Base-by-base conservation (phyloP, 2,888 invertebrate species). In the Trissolcus brochymenae region DNA sequence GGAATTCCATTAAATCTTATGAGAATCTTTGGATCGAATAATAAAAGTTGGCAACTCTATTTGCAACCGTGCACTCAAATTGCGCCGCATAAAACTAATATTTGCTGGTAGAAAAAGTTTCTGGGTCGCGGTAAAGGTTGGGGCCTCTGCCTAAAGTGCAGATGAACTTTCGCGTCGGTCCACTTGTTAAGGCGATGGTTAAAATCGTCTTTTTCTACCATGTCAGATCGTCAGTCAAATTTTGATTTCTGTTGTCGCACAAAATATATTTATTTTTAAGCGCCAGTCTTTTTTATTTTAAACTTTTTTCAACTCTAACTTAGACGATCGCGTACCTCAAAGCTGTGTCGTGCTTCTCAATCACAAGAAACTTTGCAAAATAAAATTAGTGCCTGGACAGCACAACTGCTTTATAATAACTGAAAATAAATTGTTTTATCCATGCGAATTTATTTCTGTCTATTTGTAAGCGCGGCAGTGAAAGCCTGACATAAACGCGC, bases 351-450 rank as follows among this genome's bases (percentile, higher is more conserved):
- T 9, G 7, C 35, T 35, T 9, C 11, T 35, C 1, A 35, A 35
- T 35, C 9, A 35, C 11, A 35, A 35, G 35, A 35, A 35, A 11
- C 35, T 9, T 35, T 1, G 40, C 16, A 49, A 62, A 60, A 68
- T 41, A 55, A 65, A 65, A 70, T 41, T 60, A 65, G 60, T 35
- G 64, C 68, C 50, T 14, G 41, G 49, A 60, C 65, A 65, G 35
- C 50, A 64, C 41, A 43, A 60, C 35, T 64, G 25, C 61, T 70
- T 61, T 66, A 70, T 68, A 66, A 71, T 65, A 65, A 65, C 70
- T 76, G 65, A 65, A 76, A 76, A 76, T 76, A 76, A 76, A 59
- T 76, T 61, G 66, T 76, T 70, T 70, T 71, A 70, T 65, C 66
- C 65, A 62, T 19, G 65, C 21, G 66, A 70, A 76, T 76, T 76